Base-by-base conservation (phyloP, 2,797 vertebrate genomes). In the Pteronotus mesoamericanus region DNA sequence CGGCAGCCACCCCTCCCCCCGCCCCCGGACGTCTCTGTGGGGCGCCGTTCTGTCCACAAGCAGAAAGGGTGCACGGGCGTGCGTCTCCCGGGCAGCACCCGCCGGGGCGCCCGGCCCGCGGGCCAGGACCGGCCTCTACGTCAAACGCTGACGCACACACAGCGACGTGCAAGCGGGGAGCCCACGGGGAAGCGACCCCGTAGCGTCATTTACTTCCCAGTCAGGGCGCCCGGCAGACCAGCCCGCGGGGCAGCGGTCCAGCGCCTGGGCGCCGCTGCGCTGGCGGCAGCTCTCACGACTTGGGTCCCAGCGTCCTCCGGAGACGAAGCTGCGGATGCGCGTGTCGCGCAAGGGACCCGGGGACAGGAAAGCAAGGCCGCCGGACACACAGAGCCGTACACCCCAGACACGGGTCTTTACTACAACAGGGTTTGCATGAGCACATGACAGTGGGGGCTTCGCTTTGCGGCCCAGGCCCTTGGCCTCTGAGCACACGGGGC, bases 121-220 rank as follows among this genome's bases (percentile, higher is more conserved):
- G 83, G n/a, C 53, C 78, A 37, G 16, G 34, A 72, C 82, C 86
- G 39, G 21, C 32, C 68, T 19, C 8, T 22, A 6, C 1, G 19
- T n/a, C 79, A 71, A 48, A 61, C 3, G n/a, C 83, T n/a, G 24
- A 32, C 5, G 77, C 66, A 42, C n/a, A 39, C 32, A 69, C 34
- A 78, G 46, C 55, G 8, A 94, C 59, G 34, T 77, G 34, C 84
- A 55, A 93, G 14, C 18, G 80, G 88, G 96, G 85, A 93, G 55
- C 97, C 96, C 95, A 88, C 94, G 68, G 79, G 26, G 79, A 89
- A 72, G 74, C 34, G 7, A 55, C 78, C 94, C 84, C 85, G 87
- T 74, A 93, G 95, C 96, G 92, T 97, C 96, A 96, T 97, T 96
- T 96, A 96, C 94, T 98, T 96, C 95, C 95, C 93, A 85, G 94